Conservation (phyloP, 1,140 invertebrate species). For the Drosophila sulfurigaster region DNA sequence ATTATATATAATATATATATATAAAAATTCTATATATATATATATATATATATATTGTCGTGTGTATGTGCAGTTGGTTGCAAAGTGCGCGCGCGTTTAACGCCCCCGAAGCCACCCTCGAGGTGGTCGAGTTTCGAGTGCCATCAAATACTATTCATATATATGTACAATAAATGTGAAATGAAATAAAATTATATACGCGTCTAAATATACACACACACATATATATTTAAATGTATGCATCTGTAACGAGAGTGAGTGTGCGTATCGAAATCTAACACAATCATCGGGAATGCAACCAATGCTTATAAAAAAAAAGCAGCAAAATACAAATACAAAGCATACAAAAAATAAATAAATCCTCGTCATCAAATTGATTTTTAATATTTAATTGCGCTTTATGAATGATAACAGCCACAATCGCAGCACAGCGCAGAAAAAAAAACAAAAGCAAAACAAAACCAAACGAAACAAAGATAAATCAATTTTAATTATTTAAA, state of each 20-base stretch:
- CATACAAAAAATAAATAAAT: constrained; percentile 16
- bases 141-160: constrained; percentile 77
- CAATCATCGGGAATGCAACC: constrained; percentile 44
- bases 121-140: constrained; percentile 59
- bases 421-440: background rate
- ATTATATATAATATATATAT: constrained; percentile 79
- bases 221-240: constrained; percentile 39
- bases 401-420: constrained; percentile 43
- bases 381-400: constrained; percentile 45
- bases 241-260: constrained; percentile 43
- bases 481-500: constrained; percentile 39
- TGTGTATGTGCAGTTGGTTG: constrained; percentile 58
- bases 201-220: constrained; percentile 36
- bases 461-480: constrained; percentile 13
- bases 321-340: constrained; percentile 27
- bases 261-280: constrained; percentile 53
- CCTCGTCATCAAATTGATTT: constrained; percentile 36
- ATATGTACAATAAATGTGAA: constrained; percentile 71
- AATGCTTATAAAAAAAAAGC: constrained; percentile 22
- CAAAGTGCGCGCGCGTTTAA: constrained; percentile 77
- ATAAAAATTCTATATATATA: constrained; percentile 59
- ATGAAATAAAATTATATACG: constrained; percentile 65
- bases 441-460: constrained; percentile 9
- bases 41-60: constrained; percentile 67
- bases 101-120: constrained; percentile 52